Evolutionary conservation across 2,113 vertebrate genomes (phyloP).

Genomic region (Aldabrachelys gigantea): DNA sequence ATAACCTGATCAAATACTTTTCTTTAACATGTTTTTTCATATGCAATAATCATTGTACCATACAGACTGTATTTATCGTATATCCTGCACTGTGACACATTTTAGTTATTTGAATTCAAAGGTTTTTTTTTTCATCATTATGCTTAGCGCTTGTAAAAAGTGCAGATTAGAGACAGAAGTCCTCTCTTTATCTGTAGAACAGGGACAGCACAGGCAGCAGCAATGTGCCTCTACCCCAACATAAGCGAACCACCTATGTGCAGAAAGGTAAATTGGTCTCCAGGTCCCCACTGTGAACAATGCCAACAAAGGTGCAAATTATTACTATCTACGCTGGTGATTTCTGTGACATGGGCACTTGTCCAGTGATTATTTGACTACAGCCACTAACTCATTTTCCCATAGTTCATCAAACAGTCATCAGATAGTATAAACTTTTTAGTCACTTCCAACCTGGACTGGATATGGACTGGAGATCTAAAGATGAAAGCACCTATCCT

Average conservation of each 20-base stretch:
- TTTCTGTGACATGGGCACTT: background rate
- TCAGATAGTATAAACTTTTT: background rate
- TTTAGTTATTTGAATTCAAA: slow-evolving; percentile 54
- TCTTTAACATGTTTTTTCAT: slow-evolving; percentile 50
- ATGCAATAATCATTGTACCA: slow-evolving; percentile 18
- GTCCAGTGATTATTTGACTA: background rate
- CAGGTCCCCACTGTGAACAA: background rate
- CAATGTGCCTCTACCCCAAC: background rate
- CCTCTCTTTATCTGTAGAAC: background rate
- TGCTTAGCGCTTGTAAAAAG: slow-evolving; percentile 12
- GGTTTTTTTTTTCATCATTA: slow-evolving; percentile 43
- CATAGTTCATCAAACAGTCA: background rate
- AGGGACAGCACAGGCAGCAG: background rate
- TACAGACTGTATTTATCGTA: slow-evolving; percentile 39
- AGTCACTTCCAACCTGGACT: background rate
- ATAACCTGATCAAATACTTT: slow-evolving; percentile 61
- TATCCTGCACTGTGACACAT: slow-evolving; percentile 24
- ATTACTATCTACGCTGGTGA: background rate
- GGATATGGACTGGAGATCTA: background rate
- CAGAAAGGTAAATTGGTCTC: background rate
- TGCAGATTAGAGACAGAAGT: background rate
- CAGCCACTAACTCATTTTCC: background rate
- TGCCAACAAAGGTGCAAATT: background rate
- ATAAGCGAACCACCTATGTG: background rate
- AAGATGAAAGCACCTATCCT: background rate